phyloP scores from a whole-genome alignment of 2,113 vertebrate genomes.

The Myotis davidii region DNA sequence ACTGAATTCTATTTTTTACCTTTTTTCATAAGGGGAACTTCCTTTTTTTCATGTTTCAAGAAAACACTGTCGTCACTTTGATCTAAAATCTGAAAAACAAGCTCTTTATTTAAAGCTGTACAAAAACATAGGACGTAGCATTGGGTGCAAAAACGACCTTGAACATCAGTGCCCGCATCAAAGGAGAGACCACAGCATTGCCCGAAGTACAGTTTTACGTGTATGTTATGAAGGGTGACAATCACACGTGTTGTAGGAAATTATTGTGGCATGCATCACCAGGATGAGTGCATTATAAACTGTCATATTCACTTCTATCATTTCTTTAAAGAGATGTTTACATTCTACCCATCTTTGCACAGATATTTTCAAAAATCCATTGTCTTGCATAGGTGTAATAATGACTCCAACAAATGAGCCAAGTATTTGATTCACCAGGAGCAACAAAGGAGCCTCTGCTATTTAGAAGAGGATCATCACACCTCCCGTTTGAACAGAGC shows the following conservation, averaged over 20 bases:
- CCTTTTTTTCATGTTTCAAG: conserved; percentile 57
- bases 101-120: conserved; percentile 41
- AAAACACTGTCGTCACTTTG: not conserved
- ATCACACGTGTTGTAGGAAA: not conserved
- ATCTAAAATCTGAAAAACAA: conserved; percentile 73
- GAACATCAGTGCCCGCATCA: not conserved
- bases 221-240: not conserved
- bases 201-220: accelerated
- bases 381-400: not conserved
- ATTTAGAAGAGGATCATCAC: not conserved
- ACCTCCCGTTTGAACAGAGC: accelerated
- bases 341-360: not conserved
- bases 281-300: not conserved
- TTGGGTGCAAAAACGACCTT: not conserved
- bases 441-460: not conserved
- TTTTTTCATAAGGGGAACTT: conserved; percentile 32
- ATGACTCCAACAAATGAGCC: not conserved
- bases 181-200: not conserved
- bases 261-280: not conserved
- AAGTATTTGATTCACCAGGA: not conserved
- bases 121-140: not conserved
- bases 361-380: not conserved
- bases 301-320: not conserved
- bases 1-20: conserved; percentile 60
- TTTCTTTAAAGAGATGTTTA: not conserved